phyloP scores from a whole-genome alignment of 2,797 vertebrate species.

The Malacoraja senta region DNA sequence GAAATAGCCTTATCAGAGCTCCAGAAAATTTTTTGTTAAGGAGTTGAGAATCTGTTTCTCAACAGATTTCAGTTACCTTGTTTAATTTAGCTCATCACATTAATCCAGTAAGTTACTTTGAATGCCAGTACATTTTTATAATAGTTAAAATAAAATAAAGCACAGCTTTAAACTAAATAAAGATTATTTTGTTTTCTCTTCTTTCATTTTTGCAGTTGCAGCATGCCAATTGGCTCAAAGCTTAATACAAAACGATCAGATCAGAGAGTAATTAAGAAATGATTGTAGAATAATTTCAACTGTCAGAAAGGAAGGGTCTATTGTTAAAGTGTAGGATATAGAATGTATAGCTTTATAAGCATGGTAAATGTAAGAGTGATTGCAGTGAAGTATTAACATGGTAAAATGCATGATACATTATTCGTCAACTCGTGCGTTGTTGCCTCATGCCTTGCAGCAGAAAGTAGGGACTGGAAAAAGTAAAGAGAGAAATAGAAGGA shows the following conservation, averaged over 20 bases:
- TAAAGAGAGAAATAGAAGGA: neutral
- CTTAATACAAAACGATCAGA: neutral
- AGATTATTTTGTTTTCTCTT: neutral
- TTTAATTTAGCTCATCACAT: neutral
- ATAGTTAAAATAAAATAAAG: neutral
- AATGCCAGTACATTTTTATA: neutral
- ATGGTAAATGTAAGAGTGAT: no score
- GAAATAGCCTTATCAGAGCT: conserved; percentile 7
- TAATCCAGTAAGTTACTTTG: neutral
- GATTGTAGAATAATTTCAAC: neutral
- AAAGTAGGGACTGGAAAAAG: neutral
- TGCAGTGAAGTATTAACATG: neutral
- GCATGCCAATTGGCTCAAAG: neutral
- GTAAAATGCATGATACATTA: neutral
- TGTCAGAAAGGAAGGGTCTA: neutral
- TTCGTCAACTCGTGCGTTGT: neutral
- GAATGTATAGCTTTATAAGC: neutral
- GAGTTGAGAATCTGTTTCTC: neutral
- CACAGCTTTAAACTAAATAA: neutral
- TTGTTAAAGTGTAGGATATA: neutral
- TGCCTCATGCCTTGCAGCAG: neutral
- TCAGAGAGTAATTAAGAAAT: neutral
- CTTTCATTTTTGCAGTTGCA: neutral
- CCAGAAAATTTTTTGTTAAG: conserved; percentile 4
- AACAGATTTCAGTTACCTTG: neutral